Percentiles rank a stretch among this genome's conserved stretches.
phyloP scores from a whole-genome alignment of 2,888 invertebrate genomes.

The Melangyna quadrimaculata region DNA sequence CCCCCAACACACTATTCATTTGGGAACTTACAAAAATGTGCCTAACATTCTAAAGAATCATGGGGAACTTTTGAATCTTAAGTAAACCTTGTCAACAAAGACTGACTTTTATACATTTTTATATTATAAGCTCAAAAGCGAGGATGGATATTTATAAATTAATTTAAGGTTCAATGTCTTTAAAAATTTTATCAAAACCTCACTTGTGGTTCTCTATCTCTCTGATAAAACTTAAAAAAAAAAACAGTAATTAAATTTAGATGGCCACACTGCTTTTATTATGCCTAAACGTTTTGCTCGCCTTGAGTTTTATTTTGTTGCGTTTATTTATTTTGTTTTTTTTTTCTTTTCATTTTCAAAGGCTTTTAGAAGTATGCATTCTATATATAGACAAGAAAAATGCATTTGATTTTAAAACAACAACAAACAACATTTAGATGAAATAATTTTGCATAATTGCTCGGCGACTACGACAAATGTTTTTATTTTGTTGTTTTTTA shows the following conservation, averaged over 20 bases:
- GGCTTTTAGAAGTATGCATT: constrained; percentile 47
- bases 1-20: no score
- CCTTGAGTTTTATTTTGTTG: constrained; percentile 50
- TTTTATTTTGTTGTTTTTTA: constrained; percentile 7
- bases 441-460: constrained; percentile 72
- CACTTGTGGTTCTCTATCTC: neutral
- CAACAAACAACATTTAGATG: constrained; percentile 59
- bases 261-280: constrained; percentile 16
- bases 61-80: no score
- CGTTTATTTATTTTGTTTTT: neutral
- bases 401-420: constrained; percentile 42
- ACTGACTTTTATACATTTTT: neutral
- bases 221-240: neutral
- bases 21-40: no score
- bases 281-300: constrained; percentile 35
- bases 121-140: neutral
- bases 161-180: neutral
- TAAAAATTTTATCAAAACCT: neutral
- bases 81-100: no score
- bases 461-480: constrained; percentile 40
- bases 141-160: neutral
- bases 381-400: constrained; percentile 45
- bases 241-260: neutral
- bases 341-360: constrained; percentile 6
- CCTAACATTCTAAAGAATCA: no score